Conservation (phyloP, 2,113 vertebrate genomes). For the rat (Rattus norvegicus) region GRCr8 NC_086034.1:11652001-11652500, state of each 20-base stretch:
- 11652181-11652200: background rate
- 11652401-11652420: background rate
- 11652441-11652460: background rate
- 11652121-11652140: too few relatives aligned
- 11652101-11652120: background rate
- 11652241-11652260: background rate
- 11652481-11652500: background rate
- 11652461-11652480: background rate
- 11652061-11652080: background rate
- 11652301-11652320: background rate
- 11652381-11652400: background rate
- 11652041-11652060: background rate
- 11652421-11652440: background rate
- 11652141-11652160: background rate
- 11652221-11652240: background rate
- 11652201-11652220: background rate
- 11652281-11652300: background rate
- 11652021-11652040: background rate
- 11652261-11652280: background rate
- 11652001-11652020: background rate
- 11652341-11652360: background rate
- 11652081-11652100: background rate
- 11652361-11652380: background rate
- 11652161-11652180: background rate
- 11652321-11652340: background rate